Percentiles rank a stretch among this genome's conserved stretches.
These are phyloP conservation scores for Balanococcus diminutus DNA, from an alignment of 2,888 invertebrate species.

Conservation along the genomic window DNA sequence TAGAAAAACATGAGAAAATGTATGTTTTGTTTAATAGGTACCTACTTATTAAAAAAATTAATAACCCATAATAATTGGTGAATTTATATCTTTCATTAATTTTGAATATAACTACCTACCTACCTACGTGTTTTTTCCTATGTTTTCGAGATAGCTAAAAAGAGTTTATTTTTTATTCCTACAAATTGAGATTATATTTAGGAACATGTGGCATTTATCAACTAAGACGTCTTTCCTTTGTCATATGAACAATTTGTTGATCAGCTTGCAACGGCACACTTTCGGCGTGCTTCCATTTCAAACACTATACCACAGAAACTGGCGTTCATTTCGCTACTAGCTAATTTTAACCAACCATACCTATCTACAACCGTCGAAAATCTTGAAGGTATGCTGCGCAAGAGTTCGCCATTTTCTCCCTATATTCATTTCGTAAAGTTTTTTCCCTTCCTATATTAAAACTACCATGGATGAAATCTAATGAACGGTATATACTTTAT, in stretches of 20 bases:
- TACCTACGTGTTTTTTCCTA: too few species aligned
- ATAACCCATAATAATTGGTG: too few species aligned
- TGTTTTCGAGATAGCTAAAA: too few species aligned
- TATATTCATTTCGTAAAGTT: not conserved
- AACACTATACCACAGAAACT: not conserved
- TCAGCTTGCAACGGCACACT: not conserved
- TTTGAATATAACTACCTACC: too few species aligned
- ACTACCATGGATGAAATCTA: not conserved
- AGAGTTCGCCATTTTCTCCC: slow-evolving; percentile 7
- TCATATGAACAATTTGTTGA: not conserved
- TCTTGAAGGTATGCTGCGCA: slow-evolving; percentile 23
- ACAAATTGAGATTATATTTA: too few species aligned
- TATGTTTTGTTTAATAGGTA: too few species aligned
- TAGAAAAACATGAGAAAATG: too few species aligned
- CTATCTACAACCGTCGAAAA: slow-evolving; percentile 9
- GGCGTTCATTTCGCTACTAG: slow-evolving; percentile 2
- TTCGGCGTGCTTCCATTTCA: not conserved
- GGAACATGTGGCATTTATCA: too few species aligned
- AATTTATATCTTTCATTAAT: too few species aligned
- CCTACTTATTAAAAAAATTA: not conserved
- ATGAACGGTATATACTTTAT: not conserved
- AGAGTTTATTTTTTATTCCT: too few species aligned
- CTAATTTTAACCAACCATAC: slow-evolving; percentile 3
- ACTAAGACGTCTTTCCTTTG: not conserved
- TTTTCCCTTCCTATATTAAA: not conserved